Conservation (phyloP, 2,113 vertebrate species). For the Phylloscopus trochiloides region DNA sequence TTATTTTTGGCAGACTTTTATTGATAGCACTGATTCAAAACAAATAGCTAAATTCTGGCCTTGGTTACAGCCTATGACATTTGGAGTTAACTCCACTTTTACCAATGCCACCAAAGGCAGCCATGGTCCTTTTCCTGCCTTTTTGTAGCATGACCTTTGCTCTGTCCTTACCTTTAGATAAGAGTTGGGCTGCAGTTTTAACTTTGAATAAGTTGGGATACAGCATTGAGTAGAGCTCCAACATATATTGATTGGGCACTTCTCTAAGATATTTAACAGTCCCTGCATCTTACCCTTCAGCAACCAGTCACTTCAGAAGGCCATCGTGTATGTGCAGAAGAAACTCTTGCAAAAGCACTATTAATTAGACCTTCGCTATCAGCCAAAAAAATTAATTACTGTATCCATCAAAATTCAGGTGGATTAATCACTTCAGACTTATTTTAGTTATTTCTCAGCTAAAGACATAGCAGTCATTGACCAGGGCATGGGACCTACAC, state of each 20-base stretch:
- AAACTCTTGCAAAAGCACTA: not conserved
- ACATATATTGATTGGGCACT: not conserved
- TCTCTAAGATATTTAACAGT: not conserved
- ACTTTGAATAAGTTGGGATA: not conserved
- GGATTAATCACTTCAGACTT: conserved; percentile 24
- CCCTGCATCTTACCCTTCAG: not conserved
- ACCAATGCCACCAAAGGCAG: not conserved
- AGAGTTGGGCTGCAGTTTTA: not conserved
- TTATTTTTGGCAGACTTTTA: conserved; percentile 56
- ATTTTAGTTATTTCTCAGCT: not conserved
- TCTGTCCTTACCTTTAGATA: not conserved
- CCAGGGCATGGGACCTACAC: not conserved
- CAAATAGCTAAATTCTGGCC: conserved; percentile 21
- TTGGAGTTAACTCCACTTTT: conserved; percentile 28
- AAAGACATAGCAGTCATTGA: not conserved
- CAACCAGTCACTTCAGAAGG: not conserved
- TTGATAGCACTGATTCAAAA: conserved; percentile 50
- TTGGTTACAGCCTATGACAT: conserved; percentile 14
- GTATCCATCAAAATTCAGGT: not conserved
- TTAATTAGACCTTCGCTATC: not conserved
- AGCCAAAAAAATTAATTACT: not conserved
- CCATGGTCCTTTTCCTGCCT: not conserved
- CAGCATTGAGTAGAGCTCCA: not conserved
- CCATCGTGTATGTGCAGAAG: not conserved
- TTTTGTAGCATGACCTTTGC: not conserved